Base-by-base conservation (phyloP, 2,113 vertebrate species). In the Gracilinanus agilis region DNA sequence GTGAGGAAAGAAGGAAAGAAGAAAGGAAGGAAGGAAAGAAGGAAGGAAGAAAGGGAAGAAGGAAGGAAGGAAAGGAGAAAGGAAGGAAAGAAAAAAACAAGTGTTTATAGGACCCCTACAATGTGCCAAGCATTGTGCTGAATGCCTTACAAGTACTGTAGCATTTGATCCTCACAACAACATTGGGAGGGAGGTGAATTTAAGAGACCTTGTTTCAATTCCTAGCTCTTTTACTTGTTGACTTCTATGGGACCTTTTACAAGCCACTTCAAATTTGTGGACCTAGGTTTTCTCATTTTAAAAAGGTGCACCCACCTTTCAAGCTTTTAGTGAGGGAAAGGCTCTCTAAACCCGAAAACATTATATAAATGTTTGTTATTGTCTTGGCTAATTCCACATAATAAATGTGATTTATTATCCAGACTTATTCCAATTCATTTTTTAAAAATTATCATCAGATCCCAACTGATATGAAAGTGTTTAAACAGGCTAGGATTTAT, bases 381-480 rank as follows among this genome's bases (percentile, higher is more conserved):
- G 21, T 0, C 13, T 6, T 24, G 21, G 3, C 55, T 55, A 55
- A 55, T 55, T 55, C 19, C 55, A 2, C 3, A 67, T 67, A 34
- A 34, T 34, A 67, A 34, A 75, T 75, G 61, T 75, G 61, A n/a
- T 75, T 75, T 75, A 90, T 23, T 49, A n/a, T 34, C 91, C 25
- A 29, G 56, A 40, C 40, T 91, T 93, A 58, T 92, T 88, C 83
- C 83, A 12, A 27, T 58, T 44, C 23, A 61, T 40, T 93, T 96
- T 44, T 92, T 61, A 90, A 90, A 93, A 94, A 53, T n/a, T 34
- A 75, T 53, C 6, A 54, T 24, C 56, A 24, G 93, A 88, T 54
- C 75, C 11, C 34, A 90, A 21, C 25, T 25, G 25, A 61, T 19
- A 58, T 0, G 24, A 16, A 92, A 90, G 75, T 92, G 83, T 61